phyloP scores from a whole-genome alignment of 1,140 invertebrate species.

The Papilio helenus region DNA sequence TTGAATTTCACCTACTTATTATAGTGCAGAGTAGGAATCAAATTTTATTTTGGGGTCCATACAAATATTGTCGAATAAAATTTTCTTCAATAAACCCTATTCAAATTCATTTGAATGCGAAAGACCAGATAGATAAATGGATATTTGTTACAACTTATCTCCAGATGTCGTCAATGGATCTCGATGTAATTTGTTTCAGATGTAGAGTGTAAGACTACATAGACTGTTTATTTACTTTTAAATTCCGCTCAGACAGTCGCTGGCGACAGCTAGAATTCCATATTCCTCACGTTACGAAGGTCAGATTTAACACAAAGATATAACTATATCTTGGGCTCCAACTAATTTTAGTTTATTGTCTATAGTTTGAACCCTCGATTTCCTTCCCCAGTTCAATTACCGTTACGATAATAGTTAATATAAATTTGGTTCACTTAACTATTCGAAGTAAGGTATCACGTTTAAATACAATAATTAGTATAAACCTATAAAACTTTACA shows the following conservation, averaged over 20 bases:
- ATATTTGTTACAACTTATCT: no score
- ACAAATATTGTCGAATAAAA: not conserved
- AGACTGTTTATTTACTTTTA: no score
- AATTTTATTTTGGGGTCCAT: not conserved
- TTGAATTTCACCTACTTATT: conserved; percentile 39
- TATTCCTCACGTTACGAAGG: not conserved
- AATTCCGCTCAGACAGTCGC: no score
- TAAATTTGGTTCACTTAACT: conserved; percentile 19
- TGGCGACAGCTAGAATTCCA: not conserved
- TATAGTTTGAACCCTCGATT: not conserved
- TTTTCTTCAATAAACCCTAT: no score
- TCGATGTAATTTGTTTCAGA: no score
- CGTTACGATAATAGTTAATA: not conserved
- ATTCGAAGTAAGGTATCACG: not conserved
- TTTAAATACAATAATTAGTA: not conserved
- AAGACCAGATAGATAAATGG: no score
- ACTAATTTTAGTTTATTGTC: conserved; percentile 10
- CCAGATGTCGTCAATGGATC: no score
- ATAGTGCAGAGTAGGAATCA: conserved; percentile 6
- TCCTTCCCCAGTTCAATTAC: not conserved
- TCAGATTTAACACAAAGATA: not conserved
- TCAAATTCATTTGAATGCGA: no score
- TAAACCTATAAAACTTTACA: not conserved
- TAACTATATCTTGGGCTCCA: not conserved
- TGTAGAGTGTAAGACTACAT: no score